Conservation (phyloP, 2,888 invertebrate species). For the Drosophila conformis region DNA sequence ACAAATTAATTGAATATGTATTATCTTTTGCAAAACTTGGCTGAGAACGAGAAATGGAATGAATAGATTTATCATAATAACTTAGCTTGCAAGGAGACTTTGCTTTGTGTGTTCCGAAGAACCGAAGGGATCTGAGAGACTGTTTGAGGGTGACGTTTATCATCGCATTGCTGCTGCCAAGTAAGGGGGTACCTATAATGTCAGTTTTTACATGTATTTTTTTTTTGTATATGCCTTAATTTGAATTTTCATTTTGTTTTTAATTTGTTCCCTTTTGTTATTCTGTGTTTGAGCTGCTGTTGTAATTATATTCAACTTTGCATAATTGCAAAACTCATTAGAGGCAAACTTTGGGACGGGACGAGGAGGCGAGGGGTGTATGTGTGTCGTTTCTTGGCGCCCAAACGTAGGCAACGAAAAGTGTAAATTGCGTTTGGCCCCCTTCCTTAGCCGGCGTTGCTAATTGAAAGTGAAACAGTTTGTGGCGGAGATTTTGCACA, state of each 20-base stretch:
- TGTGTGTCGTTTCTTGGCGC: slow-evolving; percentile 7
- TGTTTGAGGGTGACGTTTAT: slow-evolving; percentile 13
- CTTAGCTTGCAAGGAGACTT: neutral
- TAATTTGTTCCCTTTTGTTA: slow-evolving; percentile 35
- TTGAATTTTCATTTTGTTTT: slow-evolving; percentile 16
- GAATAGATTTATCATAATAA: neutral
- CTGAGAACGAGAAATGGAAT: too few relatives aligned
- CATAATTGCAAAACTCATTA: slow-evolving; percentile 76
- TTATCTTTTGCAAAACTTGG: too few relatives aligned
- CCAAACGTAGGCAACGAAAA: slow-evolving; percentile 50
- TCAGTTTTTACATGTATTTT: neutral
- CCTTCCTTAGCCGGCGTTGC: slow-evolving; percentile 9
- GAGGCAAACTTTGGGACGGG: slow-evolving; percentile 31
- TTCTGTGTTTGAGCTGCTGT: slow-evolving; percentile 35
- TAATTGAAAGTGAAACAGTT: slow-evolving; percentile 53
- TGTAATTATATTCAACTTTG: slow-evolving; percentile 62
- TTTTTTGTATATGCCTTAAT: slow-evolving; percentile 16
- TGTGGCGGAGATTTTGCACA: neutral
- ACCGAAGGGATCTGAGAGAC: slow-evolving; percentile 1
- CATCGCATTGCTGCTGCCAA: slow-evolving; percentile 20
- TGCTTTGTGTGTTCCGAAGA: neutral
- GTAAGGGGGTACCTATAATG: slow-evolving; percentile 5
- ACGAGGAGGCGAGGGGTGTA: neutral
- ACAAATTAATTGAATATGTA: neutral
- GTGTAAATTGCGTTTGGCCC: slow-evolving; percentile 40